Evolutionary conservation across 1,140 invertebrate species (phyloP), one percentile per base, ranked within the genome.

Genomic region (Ips nitidus): DNA sequence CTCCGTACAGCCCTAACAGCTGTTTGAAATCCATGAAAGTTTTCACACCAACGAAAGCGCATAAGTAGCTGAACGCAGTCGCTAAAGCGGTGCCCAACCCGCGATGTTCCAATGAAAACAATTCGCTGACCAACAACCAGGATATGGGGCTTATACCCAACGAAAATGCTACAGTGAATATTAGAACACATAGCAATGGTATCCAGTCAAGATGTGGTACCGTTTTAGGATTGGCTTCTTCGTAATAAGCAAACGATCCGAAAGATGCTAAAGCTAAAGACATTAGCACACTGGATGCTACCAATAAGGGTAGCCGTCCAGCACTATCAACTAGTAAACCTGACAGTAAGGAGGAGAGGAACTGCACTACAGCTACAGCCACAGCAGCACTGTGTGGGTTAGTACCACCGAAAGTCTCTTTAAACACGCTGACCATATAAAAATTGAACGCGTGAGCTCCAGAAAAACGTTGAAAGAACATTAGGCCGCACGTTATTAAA

Each of bases 131-230:
- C 62, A 95, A 85, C 67, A 95, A 83, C 86, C 91, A 92, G 37
- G 93, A 94, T 79, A 95, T 94, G 50, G 94, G 94, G 78, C 92
- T 93, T 77, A 94, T 94, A 41, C 94, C 94, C 69, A 95, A 82
- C 1, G 92, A 91, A 80, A 95, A 94, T 36, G 91, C 91, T 2
- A 92, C 88, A 1, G 91, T 92, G 78, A 93, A 92, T 52, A 92
- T 87, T 55, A 93, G 81, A 5, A 92, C 91, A 80, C 91, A 93
- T n/a, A 91, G 83, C 45, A 93, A 77, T 5, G 91, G 91, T 71
- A 93, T 91, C 91, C 91, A 93, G 77, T 93, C 70, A 72, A 81
- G 57, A 79, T 79, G 78, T 75, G 83, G 77, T 81, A 72, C 85
- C 78, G 72, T 83, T 78, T 76, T 81, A 69, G 69, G 67, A 74